Evolutionary conservation across 2,888 invertebrate genomes (phyloP), one percentile per base, ranked within the genome.

Genomic region (Hecatera dysodea): DNA sequence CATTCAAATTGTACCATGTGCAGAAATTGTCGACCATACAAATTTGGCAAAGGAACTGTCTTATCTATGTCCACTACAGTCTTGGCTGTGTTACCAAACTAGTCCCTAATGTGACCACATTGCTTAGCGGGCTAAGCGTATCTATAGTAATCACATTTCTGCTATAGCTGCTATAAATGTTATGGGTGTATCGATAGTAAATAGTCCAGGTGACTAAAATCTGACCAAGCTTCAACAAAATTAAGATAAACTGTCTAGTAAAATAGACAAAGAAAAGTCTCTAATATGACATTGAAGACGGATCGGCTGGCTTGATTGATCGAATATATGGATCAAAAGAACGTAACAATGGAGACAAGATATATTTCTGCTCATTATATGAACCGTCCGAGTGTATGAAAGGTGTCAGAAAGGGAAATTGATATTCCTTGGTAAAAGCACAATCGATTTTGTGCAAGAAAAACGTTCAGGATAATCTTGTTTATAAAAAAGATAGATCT

Each of bases 221-320:
- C 5, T 48, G 15, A 50, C 22, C 39, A 70, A 12, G 1, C 62
- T 78, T 62, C 27, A 70, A 52, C 56, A 71, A 61, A 64, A 67
- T 15, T 27, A 29, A 29, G 7, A 17, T 1, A 57, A 5, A 12
- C 19, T 62, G 27, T 63, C 29, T 57, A 27, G 33, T 29, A 50
- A 55, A 59, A 55, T 57, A 19, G 57, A 72, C 33, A 19, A 66
- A 67, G 12, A 70, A n/a, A n/a, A 73, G 42, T 55, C 15, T 69
- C 27, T 70, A 57, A 59, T 27, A 53, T 62, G 65, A 55, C 48
- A 62, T 29, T 53, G 62, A 75, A 53, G 78, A 78, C 39, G 44
- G 81, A 78, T 78, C 15, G 53, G 22, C 22, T 50, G 56, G 19
- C 27, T 62, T 55, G 76, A 81, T 80, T 75, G 78, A 75, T 80